phyloP scores from a whole-genome alignment of 2,797 vertebrate genomes.

The Sebastes vulpes region DNA sequence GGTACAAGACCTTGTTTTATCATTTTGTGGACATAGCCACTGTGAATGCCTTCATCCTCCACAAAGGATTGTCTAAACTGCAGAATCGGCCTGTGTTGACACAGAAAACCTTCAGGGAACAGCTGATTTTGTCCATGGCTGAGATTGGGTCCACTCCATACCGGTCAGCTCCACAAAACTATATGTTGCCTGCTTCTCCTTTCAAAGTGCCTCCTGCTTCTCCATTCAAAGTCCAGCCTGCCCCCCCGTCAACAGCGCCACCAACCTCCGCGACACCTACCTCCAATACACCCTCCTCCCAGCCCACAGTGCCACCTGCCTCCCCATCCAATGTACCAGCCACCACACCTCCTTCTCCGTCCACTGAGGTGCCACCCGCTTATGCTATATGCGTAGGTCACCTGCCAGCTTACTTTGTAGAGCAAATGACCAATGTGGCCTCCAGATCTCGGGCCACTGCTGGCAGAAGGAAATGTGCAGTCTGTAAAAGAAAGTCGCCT shows the following conservation, averaged over 20 bases:
- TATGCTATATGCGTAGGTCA: conserved; percentile 40
- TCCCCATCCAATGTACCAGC: neutral
- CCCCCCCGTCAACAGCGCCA: neutral
- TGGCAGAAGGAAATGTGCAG: conserved; percentile 59
- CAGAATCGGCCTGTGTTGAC: conserved; percentile 28
- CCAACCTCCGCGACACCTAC: too few species aligned
- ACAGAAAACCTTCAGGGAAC: conserved; percentile 67
- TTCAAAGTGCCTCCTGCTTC: conserved; percentile 2
- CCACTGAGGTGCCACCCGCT: neutral
- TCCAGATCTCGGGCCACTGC: conserved; percentile 53
- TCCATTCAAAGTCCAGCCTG: neutral
- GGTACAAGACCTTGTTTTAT: conserved; percentile 81
- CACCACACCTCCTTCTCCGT: neutral
- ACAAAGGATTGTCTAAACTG: conserved; percentile 70
- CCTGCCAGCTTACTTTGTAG: conserved; percentile 65
- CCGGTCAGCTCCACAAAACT: conserved; percentile 41
- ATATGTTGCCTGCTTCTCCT: conserved; percentile 13
- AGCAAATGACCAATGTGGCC: conserved; percentile 60
- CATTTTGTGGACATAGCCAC: conserved; percentile 80
- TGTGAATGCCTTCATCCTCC: conserved; percentile 75
- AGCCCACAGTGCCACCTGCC: too few species aligned
- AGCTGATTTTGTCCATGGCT: conserved; percentile 62
- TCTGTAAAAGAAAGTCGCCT: conserved; percentile 68
- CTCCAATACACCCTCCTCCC: too few species aligned
- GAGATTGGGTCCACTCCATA: conserved; percentile 60